phyloP scores from a whole-genome alignment of 2,113 vertebrate genomes.

The Xenopus tropicalis region DNA sequence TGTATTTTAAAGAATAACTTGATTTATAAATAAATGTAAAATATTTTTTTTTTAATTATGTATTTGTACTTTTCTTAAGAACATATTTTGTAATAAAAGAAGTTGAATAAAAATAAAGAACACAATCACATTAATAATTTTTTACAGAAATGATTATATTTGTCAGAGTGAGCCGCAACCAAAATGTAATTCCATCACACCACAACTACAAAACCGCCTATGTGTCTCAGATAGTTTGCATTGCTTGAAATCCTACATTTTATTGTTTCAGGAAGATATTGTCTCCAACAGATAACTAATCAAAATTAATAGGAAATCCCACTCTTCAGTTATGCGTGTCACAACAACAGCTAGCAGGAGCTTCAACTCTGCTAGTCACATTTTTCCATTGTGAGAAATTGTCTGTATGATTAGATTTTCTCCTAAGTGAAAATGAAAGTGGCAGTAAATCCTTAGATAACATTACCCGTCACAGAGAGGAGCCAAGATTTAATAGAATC shows the following conservation, averaged over 20 bases:
- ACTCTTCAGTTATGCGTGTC: conserved; percentile 2
- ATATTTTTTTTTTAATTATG: no score
- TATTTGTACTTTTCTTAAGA: no score
- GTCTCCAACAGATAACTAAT: background rate
- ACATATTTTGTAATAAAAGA: no score
- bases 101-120: no score
- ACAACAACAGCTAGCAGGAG: conserved; percentile 10
- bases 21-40: no score
- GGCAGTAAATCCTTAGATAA: conserved; percentile 47
- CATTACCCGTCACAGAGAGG: conserved; percentile 45
- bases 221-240: background rate
- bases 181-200: no score
- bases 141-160: no score
- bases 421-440: conserved; percentile 47
- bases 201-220: background rate
- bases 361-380: conserved; percentile 23
- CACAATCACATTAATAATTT: no score
- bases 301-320: conserved; percentile 11
- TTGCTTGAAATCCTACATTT: background rate
- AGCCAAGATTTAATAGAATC: conserved; percentile 47
- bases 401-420: conserved; percentile 47
- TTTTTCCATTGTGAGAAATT: conserved; percentile 45
- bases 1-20: no score
- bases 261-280: background rate
- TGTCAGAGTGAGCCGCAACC: no score